phyloP scores from a whole-genome alignment of 2,888 invertebrate species.

The Cheilosia scutellata region DNA sequence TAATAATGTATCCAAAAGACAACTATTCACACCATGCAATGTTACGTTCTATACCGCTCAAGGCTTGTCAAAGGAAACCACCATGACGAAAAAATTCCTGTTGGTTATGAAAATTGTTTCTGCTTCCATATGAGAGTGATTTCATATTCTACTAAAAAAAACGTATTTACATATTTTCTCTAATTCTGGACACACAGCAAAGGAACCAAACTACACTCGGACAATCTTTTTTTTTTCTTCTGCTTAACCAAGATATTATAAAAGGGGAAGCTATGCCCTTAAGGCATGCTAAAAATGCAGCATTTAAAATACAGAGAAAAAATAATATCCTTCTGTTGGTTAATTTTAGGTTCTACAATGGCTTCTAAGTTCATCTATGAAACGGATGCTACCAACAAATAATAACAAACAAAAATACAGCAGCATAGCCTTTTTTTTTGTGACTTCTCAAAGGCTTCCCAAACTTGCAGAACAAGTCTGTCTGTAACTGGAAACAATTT shows the following conservation, averaged over 20 bases:
- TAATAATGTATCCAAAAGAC: no score
- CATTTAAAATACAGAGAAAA: slow-evolving; percentile 5
- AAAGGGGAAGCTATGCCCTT: not conserved
- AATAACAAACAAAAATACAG: not conserved
- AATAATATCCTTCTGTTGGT: slow-evolving; percentile 1
- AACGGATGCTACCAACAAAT: not conserved
- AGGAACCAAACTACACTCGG: not conserved
- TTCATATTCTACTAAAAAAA: not conserved
- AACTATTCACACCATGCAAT: no score
- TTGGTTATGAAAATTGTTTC: not conserved
- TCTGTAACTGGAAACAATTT: slow-evolving; percentile 9
- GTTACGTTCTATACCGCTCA: not conserved
- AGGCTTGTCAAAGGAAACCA: not conserved
- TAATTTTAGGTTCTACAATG: not conserved
- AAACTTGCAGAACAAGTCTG: not conserved
- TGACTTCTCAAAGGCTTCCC: not conserved
- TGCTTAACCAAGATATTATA: not conserved
- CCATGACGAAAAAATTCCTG: not conserved
- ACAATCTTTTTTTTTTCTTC: not conserved
- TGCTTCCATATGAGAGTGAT: not conserved
- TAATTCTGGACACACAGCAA: not conserved
- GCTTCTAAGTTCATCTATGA: not conserved
- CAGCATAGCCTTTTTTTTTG: not conserved
- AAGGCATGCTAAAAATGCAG: not conserved
- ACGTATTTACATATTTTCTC: not conserved